Percentiles rank a stretch among this genome's conserved stretches.
Conservation (phyloP, 2,888 invertebrate genomes). For the Eucera pruinosa region DNA sequence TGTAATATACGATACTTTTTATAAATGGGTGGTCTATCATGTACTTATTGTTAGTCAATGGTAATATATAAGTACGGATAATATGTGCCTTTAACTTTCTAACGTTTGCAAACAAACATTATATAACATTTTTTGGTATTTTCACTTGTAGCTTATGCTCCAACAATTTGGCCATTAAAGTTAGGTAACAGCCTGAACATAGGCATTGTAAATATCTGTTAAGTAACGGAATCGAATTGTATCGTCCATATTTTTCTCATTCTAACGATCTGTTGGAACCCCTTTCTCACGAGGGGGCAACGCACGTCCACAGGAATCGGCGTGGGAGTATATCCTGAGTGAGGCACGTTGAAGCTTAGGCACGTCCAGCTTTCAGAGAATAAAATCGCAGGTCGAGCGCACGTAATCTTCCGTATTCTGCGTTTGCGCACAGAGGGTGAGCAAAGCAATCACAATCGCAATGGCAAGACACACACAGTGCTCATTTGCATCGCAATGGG, state of each 20-base stretch:
- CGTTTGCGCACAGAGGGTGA: constrained; percentile 26
- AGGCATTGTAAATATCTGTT: neutral
- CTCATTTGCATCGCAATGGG: constrained; percentile 64
- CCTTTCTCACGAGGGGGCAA: constrained; percentile 51
- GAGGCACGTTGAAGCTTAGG: constrained; percentile 31
- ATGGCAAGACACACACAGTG: constrained; percentile 19
- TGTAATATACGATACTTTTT: no score
- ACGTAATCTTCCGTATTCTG: constrained; percentile 53
- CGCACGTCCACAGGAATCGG: constrained; percentile 40
- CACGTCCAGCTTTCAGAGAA: constrained; percentile 57
- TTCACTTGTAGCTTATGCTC: no score
- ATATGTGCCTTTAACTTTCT: no score
- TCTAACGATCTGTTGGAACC: constrained; percentile 10
- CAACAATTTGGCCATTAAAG: no score
- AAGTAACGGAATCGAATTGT: constrained; percentile 6
- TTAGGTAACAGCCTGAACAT: no score
- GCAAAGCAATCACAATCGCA: constrained; percentile 41
- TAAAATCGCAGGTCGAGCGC: constrained; percentile 50
- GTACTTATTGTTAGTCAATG: no score
- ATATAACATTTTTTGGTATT: no score
- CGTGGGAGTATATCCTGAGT: constrained; percentile 53
- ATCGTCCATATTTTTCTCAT: constrained; percentile 21
- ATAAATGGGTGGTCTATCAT: no score
- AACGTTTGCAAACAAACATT: no score
- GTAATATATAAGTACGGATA: no score